Evolutionary conservation across 2,888 invertebrate genomes (phyloP).

Genomic region (Rhaphigaster nebulosa): DNA sequence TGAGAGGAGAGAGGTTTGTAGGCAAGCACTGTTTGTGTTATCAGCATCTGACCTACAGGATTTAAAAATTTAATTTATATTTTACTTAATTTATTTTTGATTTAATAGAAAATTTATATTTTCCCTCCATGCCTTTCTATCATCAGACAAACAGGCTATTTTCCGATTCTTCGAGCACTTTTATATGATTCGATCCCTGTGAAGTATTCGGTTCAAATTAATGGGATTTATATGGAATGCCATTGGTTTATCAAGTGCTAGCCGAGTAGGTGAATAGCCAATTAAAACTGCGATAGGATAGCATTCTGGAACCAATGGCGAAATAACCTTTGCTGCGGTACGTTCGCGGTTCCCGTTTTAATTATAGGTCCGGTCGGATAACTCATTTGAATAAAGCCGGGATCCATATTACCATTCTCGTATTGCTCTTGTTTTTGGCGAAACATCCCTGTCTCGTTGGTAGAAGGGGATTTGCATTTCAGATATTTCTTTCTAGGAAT

Average conservation of each 20-base stretch:
- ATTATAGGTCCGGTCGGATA: neutral
- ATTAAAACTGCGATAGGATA: conserved; percentile 3
- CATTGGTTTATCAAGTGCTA: neutral
- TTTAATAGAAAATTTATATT: too few species aligned
- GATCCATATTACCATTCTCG: neutral
- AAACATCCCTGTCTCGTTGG: neutral
- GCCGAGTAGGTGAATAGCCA: neutral
- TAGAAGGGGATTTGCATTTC: neutral
- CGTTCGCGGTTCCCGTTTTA: neutral
- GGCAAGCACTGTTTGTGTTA: too few species aligned
- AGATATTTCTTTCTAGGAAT: neutral
- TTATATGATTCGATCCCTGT: neutral
- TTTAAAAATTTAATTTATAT: too few species aligned
- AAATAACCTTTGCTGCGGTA: neutral
- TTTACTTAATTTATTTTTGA: too few species aligned
- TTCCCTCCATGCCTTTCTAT: too few species aligned
- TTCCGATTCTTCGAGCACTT: too few species aligned
- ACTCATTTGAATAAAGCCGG: neutral
- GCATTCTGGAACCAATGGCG: neutral
- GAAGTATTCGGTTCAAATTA: neutral
- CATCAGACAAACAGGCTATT: too few species aligned
- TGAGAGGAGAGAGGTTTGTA: too few species aligned
- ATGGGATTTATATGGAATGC: neutral
- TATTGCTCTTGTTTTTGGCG: neutral
- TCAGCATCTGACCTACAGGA: too few species aligned